A percentile compares a stretch with the other conserved stretches of the same genome.
phyloP scores from a whole-genome alignment of 2,113 vertebrate genomes.

The Lamprologus tigripictilis region DNA sequence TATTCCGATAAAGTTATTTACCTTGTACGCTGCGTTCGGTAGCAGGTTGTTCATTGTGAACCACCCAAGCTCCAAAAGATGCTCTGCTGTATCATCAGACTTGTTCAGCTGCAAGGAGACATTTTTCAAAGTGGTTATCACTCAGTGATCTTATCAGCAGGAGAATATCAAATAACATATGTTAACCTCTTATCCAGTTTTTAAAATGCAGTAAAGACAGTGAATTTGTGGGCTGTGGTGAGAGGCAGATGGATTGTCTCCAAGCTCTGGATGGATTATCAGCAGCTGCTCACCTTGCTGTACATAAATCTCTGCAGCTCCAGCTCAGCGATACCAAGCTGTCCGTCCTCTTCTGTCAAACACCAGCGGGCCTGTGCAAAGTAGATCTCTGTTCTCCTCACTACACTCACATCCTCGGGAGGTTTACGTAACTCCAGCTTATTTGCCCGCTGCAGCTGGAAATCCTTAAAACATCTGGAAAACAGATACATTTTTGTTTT shows the following conservation, averaged over 20 bases:
- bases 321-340: constrained; percentile 94
- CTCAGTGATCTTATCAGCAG: not conserved
- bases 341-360: constrained; percentile 93
- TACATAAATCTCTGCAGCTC: constrained; percentile 97
- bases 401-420: constrained; percentile 91
- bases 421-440: constrained; percentile 95
- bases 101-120: constrained; percentile 83
- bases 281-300: constrained; percentile 81
- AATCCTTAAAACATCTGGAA: constrained; percentile 94
- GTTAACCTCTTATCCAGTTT: not conserved
- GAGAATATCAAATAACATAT: not conserved
- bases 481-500: not conserved
- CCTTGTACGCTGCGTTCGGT: constrained; percentile 94
- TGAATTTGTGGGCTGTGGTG: not conserved
- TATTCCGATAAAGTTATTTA: not conserved
- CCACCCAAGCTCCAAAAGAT: constrained; percentile 95
- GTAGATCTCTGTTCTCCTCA: constrained; percentile 89
- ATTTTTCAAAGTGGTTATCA: not conserved
- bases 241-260: not conserved
- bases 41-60: constrained; percentile 98
- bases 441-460: constrained; percentile 92
- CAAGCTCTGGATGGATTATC: not conserved
- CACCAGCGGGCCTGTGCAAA: constrained; percentile 97
- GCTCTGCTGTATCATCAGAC: constrained; percentile 95
- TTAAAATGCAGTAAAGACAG: not conserved